These are phyloP conservation scores for Rallus limicola DNA, from an alignment of 2,113 vertebrate species.

Conservation along the genomic window DNA sequence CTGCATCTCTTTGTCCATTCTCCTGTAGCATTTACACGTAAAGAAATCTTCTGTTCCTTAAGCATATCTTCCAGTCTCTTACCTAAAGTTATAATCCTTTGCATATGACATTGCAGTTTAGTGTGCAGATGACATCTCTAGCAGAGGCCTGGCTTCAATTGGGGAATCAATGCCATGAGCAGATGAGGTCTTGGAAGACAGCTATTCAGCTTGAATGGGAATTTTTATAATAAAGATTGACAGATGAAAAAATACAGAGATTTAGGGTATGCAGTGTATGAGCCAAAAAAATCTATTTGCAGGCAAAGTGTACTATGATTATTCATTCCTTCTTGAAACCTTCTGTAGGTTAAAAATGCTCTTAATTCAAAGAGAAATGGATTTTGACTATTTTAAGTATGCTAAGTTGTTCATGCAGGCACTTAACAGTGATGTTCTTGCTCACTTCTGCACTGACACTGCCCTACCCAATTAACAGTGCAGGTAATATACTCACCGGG, in stretches of 20 bases:
- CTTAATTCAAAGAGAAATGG: slow-evolving; percentile 9
- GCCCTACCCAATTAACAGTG: background rate
- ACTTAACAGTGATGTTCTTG: background rate
- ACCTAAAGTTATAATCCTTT: background rate
- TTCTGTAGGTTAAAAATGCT: slow-evolving; percentile 1
- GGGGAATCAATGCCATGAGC: slow-evolving; percentile 7
- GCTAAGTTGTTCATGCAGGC: background rate
- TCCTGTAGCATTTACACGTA: background rate
- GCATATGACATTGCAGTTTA: background rate
- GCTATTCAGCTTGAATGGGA: slow-evolving; percentile 33
- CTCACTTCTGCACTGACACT: background rate
- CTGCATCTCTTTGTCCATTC: background rate
- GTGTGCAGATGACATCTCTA: slow-evolving; percentile 24
- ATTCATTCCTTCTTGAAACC: background rate
- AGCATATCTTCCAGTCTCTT: background rate
- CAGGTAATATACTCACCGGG: background rate
- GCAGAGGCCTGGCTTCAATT: background rate
- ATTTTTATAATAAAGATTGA: slow-evolving; percentile 51
- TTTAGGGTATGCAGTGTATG: background rate
- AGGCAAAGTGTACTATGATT: background rate
- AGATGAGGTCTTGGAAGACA: slow-evolving; percentile 29
- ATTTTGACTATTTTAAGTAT: background rate
- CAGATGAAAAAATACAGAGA: slow-evolving; percentile 15
- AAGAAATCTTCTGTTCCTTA: slow-evolving; percentile 2
- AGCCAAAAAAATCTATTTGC: background rate